Percentiles rank a stretch among this genome's conserved stretches.
Evolutionary conservation across 2,888 invertebrate genomes (phyloP).

Genomic region (Drosophila multiciliata): DNA sequence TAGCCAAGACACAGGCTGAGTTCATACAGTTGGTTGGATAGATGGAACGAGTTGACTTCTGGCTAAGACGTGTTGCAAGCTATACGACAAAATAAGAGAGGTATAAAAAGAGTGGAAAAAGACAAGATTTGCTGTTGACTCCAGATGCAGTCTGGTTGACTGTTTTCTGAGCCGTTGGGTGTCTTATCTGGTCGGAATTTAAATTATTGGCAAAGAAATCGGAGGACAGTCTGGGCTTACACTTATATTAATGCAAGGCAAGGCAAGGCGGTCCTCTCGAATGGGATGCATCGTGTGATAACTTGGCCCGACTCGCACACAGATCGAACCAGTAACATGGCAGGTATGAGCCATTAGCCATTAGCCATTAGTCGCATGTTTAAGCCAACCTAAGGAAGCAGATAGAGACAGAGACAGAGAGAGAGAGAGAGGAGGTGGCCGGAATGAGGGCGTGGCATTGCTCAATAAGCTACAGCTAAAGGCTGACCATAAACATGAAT

Average conservation of each 20-base stretch:
- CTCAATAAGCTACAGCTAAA: constrained; percentile 47
- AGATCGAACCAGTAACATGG: constrained; percentile 46
- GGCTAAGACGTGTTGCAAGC: neutral
- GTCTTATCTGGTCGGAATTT: constrained; percentile 5
- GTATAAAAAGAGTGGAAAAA: neutral
- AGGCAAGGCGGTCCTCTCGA: neutral
- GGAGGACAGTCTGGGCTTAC: constrained; percentile 38
- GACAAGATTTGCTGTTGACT: neutral
- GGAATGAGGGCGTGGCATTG: constrained; percentile 12
- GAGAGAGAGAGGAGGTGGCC: constrained; percentile 8
- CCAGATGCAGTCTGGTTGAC: neutral
- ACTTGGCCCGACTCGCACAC: constrained; percentile 18
- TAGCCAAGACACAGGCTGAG: neutral
- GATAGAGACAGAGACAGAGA: neutral
- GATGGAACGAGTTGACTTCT: neutral
- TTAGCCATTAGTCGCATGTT: constrained; percentile 75
- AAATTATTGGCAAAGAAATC: constrained; percentile 8
- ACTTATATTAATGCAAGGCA: constrained; percentile 63
- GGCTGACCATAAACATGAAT: constrained; percentile 72
- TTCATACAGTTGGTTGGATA: neutral
- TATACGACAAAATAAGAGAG: neutral
- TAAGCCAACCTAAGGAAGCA: constrained; percentile 39
- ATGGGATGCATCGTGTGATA: constrained; percentile 39
- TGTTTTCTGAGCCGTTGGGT: neutral
- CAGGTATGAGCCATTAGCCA: constrained; percentile 77